phyloP scores from a whole-genome alignment of 2,113 vertebrate genomes.

The Nipponia nippon region DNA sequence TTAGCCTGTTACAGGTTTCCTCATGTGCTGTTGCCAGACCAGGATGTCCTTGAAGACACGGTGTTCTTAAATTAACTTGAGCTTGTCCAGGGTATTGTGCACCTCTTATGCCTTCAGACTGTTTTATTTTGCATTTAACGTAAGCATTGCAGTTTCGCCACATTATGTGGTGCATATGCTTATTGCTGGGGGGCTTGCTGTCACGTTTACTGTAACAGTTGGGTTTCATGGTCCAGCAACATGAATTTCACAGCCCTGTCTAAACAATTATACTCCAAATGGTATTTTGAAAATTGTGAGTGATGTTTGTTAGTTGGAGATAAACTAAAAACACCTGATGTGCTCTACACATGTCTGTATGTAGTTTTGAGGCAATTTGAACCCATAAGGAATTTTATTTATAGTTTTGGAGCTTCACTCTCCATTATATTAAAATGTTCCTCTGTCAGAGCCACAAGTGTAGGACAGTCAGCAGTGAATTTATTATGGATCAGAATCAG shows the following conservation, averaged over 20 bases:
- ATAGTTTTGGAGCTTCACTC: background rate
- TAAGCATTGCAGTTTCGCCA: fast-evolving
- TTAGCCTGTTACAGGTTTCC: background rate
- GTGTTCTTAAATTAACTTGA: background rate
- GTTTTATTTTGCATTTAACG: background rate
- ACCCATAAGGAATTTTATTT: background rate
- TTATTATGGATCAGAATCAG: background rate
- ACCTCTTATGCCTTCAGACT: background rate
- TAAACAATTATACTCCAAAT: background rate
- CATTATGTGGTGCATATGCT: fast-evolving
- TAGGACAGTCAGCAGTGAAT: background rate
- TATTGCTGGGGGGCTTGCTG: background rate
- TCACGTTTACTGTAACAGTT: background rate
- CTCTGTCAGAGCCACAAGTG: background rate
- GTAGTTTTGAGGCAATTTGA: background rate
- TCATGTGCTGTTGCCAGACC: background rate
- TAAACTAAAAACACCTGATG: background rate
- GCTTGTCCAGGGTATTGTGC: background rate
- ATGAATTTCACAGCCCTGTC: background rate
- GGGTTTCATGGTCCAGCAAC: background rate
- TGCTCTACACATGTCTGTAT: background rate
- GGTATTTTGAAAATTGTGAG: background rate
- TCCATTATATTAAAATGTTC: background rate
- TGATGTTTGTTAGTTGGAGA: fast-evolving
- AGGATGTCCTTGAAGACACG: background rate